Conservation (phyloP, 2,113 vertebrate genomes). For the Fregata magnificens region DNA sequence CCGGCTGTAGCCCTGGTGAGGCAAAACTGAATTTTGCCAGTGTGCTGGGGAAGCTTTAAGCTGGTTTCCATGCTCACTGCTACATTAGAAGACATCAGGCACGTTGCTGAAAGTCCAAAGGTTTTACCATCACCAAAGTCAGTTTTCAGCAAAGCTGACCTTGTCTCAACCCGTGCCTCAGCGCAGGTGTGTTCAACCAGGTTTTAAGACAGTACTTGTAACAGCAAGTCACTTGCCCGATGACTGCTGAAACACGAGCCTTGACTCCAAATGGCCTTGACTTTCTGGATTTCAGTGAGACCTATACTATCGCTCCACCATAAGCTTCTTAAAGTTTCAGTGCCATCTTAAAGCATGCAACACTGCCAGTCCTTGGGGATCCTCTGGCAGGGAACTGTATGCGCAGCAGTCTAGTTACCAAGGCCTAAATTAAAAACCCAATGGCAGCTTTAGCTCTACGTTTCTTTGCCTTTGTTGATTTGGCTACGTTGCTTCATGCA, state of each 20-base stretch:
- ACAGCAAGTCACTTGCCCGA: background rate
- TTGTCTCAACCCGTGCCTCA: background rate
- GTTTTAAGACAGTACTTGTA: background rate
- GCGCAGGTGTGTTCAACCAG: accelerated
- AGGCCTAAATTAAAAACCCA: background rate
- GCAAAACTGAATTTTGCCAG: background rate
- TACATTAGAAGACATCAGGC: background rate
- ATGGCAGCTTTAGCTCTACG: background rate
- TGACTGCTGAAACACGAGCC: background rate
- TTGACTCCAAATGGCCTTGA: background rate
- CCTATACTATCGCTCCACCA: background rate
- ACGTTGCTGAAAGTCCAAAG: background rate
- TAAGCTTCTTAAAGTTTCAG: background rate
- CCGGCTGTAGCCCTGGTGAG: background rate
- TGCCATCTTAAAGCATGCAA: background rate
- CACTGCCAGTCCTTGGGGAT: background rate
- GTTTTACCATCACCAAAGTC: background rate
- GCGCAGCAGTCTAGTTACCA: background rate
- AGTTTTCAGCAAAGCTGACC: background rate
- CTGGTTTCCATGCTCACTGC: background rate
- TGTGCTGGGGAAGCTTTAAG: background rate
- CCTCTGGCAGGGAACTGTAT: background rate
- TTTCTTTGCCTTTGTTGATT: constrained; percentile 1
- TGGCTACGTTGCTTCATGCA: background rate
- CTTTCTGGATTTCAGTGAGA: background rate